These are phyloP conservation scores for Penaeus chinensis DNA, from an alignment of 1,140 invertebrate genomes.

Conservation along the genomic window DNA sequence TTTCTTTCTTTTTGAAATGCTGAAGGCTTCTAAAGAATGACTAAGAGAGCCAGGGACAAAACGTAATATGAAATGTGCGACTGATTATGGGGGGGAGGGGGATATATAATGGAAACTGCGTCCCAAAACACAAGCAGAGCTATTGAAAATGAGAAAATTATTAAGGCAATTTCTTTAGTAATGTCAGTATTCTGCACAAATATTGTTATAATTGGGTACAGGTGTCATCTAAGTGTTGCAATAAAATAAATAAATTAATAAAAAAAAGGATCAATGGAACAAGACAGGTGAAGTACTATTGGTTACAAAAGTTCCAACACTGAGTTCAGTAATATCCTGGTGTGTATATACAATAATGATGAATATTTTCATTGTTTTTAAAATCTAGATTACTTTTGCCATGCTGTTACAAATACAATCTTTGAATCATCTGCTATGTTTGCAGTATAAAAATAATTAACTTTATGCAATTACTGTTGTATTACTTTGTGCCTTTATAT, in stretches of 20 bases:
- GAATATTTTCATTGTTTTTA: too few species aligned
- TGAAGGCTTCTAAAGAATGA: neutral
- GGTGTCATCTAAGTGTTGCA: slow-evolving; percentile 6
- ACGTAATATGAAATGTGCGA: slow-evolving; percentile 41
- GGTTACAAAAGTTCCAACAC: too few species aligned
- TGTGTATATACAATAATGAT: too few species aligned
- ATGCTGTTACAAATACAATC: too few species aligned
- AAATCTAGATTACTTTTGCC: too few species aligned
- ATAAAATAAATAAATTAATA: too few species aligned
- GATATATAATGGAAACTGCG: slow-evolving; percentile 16
- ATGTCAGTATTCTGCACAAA: slow-evolving; percentile 23
- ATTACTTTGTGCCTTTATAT: too few species aligned
- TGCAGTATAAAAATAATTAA: too few species aligned
- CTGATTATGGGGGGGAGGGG: slow-evolving; percentile 1
- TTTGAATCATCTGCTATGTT: too few species aligned
- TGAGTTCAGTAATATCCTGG: too few species aligned
- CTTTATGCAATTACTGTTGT: too few species aligned
- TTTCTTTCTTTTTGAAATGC: neutral
- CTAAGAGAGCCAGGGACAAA: slow-evolving; percentile 50
- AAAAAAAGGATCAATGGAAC: neutral
- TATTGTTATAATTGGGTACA: neutral
- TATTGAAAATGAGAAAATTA: slow-evolving; percentile 33
- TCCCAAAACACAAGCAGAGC: slow-evolving; percentile 14
- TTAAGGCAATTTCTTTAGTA: slow-evolving; percentile 20
- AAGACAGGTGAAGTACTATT: slow-evolving; percentile 7